Percentiles rank a stretch among this genome's conserved stretches.
phyloP scores from a whole-genome alignment of 2,113 vertebrate genomes.

The Mungos mungo region DNA sequence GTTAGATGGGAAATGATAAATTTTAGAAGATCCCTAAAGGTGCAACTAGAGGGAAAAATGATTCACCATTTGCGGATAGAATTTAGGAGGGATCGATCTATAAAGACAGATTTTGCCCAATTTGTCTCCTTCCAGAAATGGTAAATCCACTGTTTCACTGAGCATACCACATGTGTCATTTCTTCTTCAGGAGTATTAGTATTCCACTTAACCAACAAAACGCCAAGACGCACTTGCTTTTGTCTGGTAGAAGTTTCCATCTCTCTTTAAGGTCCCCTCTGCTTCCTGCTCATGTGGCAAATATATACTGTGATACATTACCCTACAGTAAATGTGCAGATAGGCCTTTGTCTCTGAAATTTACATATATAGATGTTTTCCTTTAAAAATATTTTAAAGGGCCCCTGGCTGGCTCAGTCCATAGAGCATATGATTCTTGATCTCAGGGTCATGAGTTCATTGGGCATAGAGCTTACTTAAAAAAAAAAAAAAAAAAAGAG shows the following conservation, averaged over 20 bases:
- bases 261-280: neutral
- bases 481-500: neutral
- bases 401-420: neutral
- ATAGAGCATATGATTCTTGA: neutral
- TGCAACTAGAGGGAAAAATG: neutral
- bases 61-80: neutral
- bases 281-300: neutral
- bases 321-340: neutral
- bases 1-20: neutral
- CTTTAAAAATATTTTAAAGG: neutral
- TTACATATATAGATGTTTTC: neutral
- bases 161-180: neutral
- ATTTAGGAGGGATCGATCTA: neutral
- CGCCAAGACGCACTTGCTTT: neutral
- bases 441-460: neutral
- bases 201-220: neutral
- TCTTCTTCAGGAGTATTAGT: neutral
- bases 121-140: neutral
- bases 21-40: neutral
- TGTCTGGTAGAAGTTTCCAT: neutral
- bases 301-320: neutral
- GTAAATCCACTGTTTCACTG: neutral
- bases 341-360: slow-evolving; percentile 6
- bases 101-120: neutral
- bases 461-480: neutral